phyloP scores from a whole-genome alignment of 1,140 invertebrate species.

The Conus ventricosus region DNA sequence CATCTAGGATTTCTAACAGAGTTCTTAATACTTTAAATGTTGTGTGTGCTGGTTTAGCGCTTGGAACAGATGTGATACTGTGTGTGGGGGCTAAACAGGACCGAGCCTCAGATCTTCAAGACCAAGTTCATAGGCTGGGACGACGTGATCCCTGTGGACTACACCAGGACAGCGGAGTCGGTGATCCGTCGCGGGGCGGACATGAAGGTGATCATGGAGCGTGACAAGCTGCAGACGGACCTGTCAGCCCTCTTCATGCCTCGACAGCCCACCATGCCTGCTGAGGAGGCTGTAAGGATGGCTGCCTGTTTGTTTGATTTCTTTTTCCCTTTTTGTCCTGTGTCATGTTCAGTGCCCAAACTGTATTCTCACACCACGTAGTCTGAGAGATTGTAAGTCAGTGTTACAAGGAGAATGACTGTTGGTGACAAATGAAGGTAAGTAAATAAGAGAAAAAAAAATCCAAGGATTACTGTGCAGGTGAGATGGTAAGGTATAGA shows the following conservation, averaged over 20 bases:
- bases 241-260: constrained; percentile 96
- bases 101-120: constrained; percentile 91
- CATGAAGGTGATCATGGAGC: constrained; percentile 81
- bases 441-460: too few relatives aligned
- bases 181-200: constrained; percentile 97
- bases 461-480: too few relatives aligned
- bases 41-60: neutral
- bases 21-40: neutral
- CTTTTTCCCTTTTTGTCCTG: too few relatives aligned
- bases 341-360: too few relatives aligned
- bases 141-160: constrained; percentile 99
- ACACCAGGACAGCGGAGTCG: constrained; percentile 97
- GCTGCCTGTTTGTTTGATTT: too few relatives aligned
- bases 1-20: neutral
- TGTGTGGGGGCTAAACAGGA: constrained; percentile 59
- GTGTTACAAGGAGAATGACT: too few relatives aligned
- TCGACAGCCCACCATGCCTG: constrained; percentile 90
- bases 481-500: too few relatives aligned
- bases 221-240: constrained; percentile 85
- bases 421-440: too few relatives aligned
- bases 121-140: constrained; percentile 99
- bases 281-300: constrained; percentile 84
- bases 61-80: neutral
- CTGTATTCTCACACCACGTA: too few relatives aligned
- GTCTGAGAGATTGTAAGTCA: too few relatives aligned